phyloP scores from a whole-genome alignment of 2,113 vertebrate genomes.

The Ciconia stormi region DNA sequence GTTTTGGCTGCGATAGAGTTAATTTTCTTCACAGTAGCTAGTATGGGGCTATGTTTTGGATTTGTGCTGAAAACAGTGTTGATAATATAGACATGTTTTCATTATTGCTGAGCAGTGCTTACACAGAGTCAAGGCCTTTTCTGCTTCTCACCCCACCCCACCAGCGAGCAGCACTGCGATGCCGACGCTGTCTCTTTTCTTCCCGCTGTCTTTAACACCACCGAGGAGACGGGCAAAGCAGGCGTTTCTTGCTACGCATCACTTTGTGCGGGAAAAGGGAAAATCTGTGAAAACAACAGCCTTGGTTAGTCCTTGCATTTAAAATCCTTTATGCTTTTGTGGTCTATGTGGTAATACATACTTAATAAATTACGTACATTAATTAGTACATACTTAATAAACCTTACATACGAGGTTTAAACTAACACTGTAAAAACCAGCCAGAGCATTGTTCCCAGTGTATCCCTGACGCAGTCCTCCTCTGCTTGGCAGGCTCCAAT shows the following conservation, averaged over 20 bases:
- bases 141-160: no score
- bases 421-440: not conserved
- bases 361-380: not conserved
- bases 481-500: rapidly evolving
- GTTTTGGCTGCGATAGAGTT: no score
- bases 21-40: no score
- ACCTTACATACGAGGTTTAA: not conserved
- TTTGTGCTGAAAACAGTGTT: no score
- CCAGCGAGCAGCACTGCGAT: no score
- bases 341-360: not conserved
- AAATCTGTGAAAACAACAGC: not conserved
- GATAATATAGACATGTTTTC: no score
- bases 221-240: not conserved
- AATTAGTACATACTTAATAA: not conserved
- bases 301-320: not conserved
- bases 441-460: rapidly evolving
- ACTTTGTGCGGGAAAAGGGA: not conserved
- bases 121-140: no score
- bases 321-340: not conserved
- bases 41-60: no score
- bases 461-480: not conserved
- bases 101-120: no score
- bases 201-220: not conserved
- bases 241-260: rapidly evolving
- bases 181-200: not conserved